phyloP scores from a whole-genome alignment of 2,888 invertebrate species.

The Trichopria drosophilae region DNA sequence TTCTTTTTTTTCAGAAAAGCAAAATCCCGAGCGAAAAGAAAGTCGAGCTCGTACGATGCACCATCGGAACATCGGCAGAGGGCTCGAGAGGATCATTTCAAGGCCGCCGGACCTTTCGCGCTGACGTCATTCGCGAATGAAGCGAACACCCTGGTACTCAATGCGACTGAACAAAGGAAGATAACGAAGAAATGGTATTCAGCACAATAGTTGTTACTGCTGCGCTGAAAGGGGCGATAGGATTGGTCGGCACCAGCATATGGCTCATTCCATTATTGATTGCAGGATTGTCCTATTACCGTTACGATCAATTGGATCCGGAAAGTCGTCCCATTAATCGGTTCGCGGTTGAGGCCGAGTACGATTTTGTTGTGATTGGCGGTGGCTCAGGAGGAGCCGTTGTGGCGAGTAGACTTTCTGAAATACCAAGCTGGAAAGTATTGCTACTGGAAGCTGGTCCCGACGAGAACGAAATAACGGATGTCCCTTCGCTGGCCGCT shows the following conservation, averaged over 20 bases:
- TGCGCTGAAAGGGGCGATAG: constrained; percentile 73
- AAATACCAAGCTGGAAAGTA: constrained; percentile 75
- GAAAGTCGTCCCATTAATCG: constrained; percentile 76
- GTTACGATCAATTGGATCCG: constrained; percentile 79
- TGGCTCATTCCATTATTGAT: constrained; percentile 84
- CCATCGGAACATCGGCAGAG: constrained; percentile 37
- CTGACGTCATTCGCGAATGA: constrained; percentile 23
- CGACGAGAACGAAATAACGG: constrained; percentile 85
- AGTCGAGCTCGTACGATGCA: constrained; percentile 38
- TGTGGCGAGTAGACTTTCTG: constrained; percentile 78
- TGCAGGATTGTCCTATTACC: constrained; percentile 79
- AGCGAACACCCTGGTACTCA: constrained; percentile 9
- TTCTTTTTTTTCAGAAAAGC: constrained; percentile 28
- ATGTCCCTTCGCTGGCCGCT: constrained; percentile 83
- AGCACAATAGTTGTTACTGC: constrained; percentile 77
- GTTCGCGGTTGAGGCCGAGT: constrained; percentile 70
- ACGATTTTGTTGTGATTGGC: constrained; percentile 83
- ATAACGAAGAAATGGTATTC: constrained; percentile 66
- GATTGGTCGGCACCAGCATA: constrained; percentile 74
- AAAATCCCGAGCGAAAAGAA: constrained; percentile 13
- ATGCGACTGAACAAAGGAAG: no score
- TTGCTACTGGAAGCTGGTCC: constrained; percentile 83
- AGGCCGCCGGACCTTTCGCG: constrained; percentile 40
- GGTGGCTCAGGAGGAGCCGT: constrained; percentile 91
- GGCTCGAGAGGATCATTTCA: constrained; percentile 39